Conservation (phyloP, 2,888 invertebrate species). For the Archips xylosteana region DNA sequence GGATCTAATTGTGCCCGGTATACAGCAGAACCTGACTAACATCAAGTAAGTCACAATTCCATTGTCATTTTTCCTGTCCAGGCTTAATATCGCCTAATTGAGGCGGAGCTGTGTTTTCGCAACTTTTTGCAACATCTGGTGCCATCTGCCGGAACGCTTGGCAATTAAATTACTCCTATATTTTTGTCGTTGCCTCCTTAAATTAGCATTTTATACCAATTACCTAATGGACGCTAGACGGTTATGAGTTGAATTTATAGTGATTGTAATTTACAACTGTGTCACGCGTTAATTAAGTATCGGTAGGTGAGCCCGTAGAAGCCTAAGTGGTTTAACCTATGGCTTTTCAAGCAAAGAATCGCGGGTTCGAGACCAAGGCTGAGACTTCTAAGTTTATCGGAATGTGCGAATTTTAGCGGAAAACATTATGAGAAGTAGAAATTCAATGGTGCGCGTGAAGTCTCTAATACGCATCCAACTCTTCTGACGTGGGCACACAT, state of each 20-base stretch:
- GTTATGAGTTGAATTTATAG: conserved; percentile 22
- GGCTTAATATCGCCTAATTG: conserved; percentile 35
- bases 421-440: no score
- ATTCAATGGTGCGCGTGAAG: no score
- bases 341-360: no score
- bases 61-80: conserved; percentile 21
- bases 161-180: conserved; percentile 31
- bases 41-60: conserved; percentile 1
- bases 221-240: conserved; percentile 28
- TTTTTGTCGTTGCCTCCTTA: conserved; percentile 30
- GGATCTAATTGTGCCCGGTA: not conserved
- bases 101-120: conserved; percentile 16
- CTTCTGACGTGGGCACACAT: no score
- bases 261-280: not conserved
- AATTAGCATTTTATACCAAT: conserved; percentile 39
- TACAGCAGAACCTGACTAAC: not conserved
- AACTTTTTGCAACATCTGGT: conserved; percentile 35
- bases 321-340: no score
- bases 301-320: not conserved
- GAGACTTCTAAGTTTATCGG: no score
- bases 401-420: no score
- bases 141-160: conserved; percentile 26
- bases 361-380: no score
- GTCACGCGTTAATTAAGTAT: not conserved
- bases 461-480: no score